A percentile compares a stretch with the other conserved stretches of the same genome.
These are phyloP conservation scores for Oryctolagus cuniculus DNA, from an alignment of 2,113 vertebrate genomes.

Conservation along the genomic window mOryCun1.1 NC_091436.1:46880001-46880500, in stretches of 20 bases:
- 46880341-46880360: background rate
- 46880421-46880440: background rate
- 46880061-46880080: background rate
- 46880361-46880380: background rate
- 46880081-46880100: background rate
- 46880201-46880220: background rate
- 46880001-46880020: background rate
- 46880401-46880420: background rate
- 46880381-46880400: background rate
- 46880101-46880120: background rate
- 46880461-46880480: background rate
- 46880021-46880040: background rate
- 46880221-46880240: background rate
- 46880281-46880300: too few relatives aligned
- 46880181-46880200: background rate
- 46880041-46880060: background rate
- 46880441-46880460: background rate
- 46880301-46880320: background rate
- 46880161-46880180: background rate
- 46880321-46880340: background rate
- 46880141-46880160: background rate
- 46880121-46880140: too few relatives aligned
- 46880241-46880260: background rate
- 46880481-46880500: background rate
- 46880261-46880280: background rate